Conservation (phyloP, 2,797 vertebrate genomes). For the Ceryle rudis region DNA sequence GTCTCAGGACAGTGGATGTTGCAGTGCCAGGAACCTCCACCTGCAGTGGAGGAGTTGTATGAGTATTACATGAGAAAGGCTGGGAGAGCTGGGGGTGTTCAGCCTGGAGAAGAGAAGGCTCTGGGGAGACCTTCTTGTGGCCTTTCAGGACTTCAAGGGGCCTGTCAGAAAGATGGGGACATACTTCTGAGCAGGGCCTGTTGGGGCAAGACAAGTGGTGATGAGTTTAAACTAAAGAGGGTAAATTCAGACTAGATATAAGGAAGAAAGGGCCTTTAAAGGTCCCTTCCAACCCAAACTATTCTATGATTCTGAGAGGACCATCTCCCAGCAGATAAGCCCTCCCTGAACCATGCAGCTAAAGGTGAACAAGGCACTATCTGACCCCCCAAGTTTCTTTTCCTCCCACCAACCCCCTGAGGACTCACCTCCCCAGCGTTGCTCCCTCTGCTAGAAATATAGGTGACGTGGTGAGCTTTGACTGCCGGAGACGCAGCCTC, state of each 20-base stretch:
- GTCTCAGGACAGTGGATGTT: slow-evolving; percentile 84
- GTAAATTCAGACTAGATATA: neutral
- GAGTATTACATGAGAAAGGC: neutral
- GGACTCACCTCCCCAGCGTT: slow-evolving; percentile 86
- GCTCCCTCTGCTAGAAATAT: slow-evolving; percentile 86
- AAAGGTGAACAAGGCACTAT: neutral
- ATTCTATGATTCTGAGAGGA: neutral
- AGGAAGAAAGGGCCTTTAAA: neutral
- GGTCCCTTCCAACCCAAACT: neutral
- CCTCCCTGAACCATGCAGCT: neutral
- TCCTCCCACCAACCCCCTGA: neutral
- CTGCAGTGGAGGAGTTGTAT: slow-evolving; percentile 61
- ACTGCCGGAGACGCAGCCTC: slow-evolving; percentile 70
- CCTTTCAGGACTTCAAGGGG: neutral
- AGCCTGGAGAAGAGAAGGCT: neutral
- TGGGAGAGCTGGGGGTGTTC: neutral
- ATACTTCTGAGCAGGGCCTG: neutral
- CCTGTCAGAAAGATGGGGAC: neutral
- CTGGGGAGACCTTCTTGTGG: neutral
- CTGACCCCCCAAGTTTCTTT: fast-evolving
- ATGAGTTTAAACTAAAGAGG: neutral
- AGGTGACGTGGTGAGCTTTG: slow-evolving; percentile 83
- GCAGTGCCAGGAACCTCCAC: slow-evolving; percentile 83
- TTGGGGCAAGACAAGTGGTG: neutral
- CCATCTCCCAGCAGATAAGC: neutral